Conservation (phyloP, 2,113 vertebrate genomes). For the Pseudopodoces humilis region DNA sequence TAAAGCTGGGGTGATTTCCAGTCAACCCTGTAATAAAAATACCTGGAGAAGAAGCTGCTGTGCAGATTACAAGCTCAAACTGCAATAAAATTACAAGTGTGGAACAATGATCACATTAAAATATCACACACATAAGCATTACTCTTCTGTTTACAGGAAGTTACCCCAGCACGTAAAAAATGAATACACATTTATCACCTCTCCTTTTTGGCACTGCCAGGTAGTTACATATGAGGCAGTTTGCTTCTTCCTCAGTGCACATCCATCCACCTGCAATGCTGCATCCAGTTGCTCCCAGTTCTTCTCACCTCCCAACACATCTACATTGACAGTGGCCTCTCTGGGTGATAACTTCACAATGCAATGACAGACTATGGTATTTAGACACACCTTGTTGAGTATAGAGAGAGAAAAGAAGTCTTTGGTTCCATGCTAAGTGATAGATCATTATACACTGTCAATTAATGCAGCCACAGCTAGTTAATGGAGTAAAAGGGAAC, state of each 20-base stretch:
- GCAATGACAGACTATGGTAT: background rate
- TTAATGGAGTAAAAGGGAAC: background rate
- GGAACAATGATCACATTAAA: background rate
- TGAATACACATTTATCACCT: background rate
- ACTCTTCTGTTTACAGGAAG: background rate
- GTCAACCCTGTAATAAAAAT: background rate
- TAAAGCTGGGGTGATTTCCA: slow-evolving; percentile 31
- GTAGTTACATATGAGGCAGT: background rate
- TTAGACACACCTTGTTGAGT: background rate
- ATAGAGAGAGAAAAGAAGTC: background rate
- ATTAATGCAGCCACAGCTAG: background rate
- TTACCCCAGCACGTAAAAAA: background rate
- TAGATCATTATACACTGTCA: background rate
- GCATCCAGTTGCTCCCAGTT: background rate
- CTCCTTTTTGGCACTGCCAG: background rate
- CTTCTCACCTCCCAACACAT: background rate
- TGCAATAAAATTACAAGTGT: background rate
- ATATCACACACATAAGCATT: background rate
- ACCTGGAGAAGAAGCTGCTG: background rate
- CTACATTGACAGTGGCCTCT: background rate
- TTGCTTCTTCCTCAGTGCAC: background rate
- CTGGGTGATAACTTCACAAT: background rate
- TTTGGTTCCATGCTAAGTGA: background rate
- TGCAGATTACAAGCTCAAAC: background rate
- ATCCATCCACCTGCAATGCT: background rate